phyloP scores from a whole-genome alignment of 2,888 invertebrate genomes.

The Gryllus longicercus region DNA sequence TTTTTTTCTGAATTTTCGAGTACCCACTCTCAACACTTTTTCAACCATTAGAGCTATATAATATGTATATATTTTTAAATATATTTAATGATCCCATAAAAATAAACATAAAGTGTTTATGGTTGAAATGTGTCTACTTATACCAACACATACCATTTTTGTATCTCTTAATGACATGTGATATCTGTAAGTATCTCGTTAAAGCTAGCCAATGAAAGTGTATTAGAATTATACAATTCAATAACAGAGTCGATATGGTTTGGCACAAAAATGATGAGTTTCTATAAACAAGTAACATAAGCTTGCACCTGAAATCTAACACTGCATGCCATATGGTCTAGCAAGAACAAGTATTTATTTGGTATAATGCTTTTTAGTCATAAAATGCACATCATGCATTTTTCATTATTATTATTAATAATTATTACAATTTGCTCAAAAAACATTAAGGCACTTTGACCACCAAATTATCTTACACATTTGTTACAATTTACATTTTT shows the following conservation, averaged over 20 bases:
- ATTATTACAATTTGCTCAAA: background rate
- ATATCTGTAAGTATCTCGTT: too few relatives aligned
- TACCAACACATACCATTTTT: too few relatives aligned
- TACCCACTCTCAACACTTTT: background rate
- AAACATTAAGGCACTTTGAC: slow-evolving; percentile 10
- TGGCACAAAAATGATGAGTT: too few relatives aligned
- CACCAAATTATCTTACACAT: slow-evolving; percentile 8
- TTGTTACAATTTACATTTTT: slow-evolving; percentile 2
- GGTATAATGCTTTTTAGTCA: background rate
- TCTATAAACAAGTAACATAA: too few relatives aligned
- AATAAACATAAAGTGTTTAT: background rate
- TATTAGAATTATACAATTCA: too few relatives aligned
- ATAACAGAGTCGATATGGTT: too few relatives aligned
- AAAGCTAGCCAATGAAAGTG: too few relatives aligned
- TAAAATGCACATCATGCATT: background rate
- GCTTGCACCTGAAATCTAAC: too few relatives aligned
- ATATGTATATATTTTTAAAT: background rate
- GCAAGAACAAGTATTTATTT: background rate
- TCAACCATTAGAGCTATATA: background rate
- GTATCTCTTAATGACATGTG: too few relatives aligned
- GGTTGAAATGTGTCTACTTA: background rate
- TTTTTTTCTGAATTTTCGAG: background rate
- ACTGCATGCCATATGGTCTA: too few relatives aligned
- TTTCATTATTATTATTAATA: background rate
- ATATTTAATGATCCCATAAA: slow-evolving; percentile 3